phyloP scores from a whole-genome alignment of 2,797 vertebrate genomes.

The Vespertilio murinus region DNA sequence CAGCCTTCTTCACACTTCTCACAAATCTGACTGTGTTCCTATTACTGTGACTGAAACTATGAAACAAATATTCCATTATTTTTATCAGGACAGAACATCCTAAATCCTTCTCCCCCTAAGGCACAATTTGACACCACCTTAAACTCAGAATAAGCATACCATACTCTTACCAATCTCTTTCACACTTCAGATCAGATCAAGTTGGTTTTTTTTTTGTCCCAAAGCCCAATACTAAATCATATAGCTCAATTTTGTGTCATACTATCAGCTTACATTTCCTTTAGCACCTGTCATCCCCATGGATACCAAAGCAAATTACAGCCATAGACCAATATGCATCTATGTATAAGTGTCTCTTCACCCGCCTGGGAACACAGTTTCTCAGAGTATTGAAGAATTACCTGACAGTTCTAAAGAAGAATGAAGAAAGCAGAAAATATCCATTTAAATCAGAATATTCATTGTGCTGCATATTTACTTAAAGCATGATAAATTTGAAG shows the following conservation, averaged over 20 bases:
- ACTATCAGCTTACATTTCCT: slow-evolving; percentile 2
- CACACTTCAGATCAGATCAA: slow-evolving; percentile 47
- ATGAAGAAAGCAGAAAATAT: background rate
- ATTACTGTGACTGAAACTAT: background rate
- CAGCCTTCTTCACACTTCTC: background rate
- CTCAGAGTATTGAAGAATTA: slow-evolving; percentile 56
- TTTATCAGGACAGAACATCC: background rate
- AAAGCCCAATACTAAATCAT: slow-evolving; percentile 20
- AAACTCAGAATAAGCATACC: slow-evolving; percentile 23
- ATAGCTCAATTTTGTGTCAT: slow-evolving; percentile 15
- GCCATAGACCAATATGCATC: background rate
- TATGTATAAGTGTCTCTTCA: slow-evolving; percentile 30
- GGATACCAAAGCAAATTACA: slow-evolving; percentile 48
- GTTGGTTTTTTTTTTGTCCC: slow-evolving; percentile 31
- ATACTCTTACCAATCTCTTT: slow-evolving; percentile 4
- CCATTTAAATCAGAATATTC: slow-evolving; percentile 11
- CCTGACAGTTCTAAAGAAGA: slow-evolving; percentile 39
- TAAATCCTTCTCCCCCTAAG: background rate
- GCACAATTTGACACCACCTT: background rate
- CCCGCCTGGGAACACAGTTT: background rate
- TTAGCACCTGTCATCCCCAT: slow-evolving; percentile 42
- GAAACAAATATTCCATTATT: slow-evolving; percentile 5
- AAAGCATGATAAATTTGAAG: slow-evolving; percentile 36
- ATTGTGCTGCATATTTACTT: background rate
- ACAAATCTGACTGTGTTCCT: background rate